Evolutionary conservation across 2,113 vertebrate species (phyloP), one percentile per base, ranked within the genome.

Genomic region (Tichodroma muraria): DNA sequence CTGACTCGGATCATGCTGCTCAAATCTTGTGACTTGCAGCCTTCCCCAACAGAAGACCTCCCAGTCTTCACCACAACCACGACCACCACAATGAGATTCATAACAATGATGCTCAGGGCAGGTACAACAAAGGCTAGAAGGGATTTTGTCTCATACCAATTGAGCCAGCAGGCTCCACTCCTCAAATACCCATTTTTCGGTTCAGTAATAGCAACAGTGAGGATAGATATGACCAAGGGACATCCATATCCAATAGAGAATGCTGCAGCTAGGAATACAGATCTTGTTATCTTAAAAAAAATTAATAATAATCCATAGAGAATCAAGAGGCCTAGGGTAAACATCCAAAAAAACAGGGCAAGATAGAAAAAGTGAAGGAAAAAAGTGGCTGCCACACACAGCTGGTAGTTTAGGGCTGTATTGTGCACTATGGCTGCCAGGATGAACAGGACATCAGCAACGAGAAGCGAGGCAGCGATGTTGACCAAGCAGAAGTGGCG

Each of bases 341-440:
- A 93, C 99, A 99, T 99, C 99, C 99, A 99, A 93, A 99, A 99
- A 95, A 99, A 99, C 35, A 99, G 68, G 44, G 98, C 97, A 30
- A 99, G 98, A 75, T 99, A 99, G 95, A 98, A 99, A 72, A 98
- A 98, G 91, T 99, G 99, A 72, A 98, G 98, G 59, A 99, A 99
- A 92, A 99, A 99, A 2, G 98, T 99, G 60, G 97, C 97, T 5
- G 97, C 90, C 21, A 97, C 98, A 90, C 99, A 99, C 37, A 97
- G 37, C 9, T 42, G 92, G 57, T 96, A 63, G 77, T 94, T 90
- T 8, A 84, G 87, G 27, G 47, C 15, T 30, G 66, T 47, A 6
- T 38, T 76, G 20, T 91, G 79, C 23, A 97, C 91, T 28, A 94
- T 19, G 23, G 92, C 95, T 0, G 97, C 91, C 4, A 98, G n/a